Conservation (phyloP, 2,797 vertebrate genomes). For the Lateolabrax maculatus region DNA sequence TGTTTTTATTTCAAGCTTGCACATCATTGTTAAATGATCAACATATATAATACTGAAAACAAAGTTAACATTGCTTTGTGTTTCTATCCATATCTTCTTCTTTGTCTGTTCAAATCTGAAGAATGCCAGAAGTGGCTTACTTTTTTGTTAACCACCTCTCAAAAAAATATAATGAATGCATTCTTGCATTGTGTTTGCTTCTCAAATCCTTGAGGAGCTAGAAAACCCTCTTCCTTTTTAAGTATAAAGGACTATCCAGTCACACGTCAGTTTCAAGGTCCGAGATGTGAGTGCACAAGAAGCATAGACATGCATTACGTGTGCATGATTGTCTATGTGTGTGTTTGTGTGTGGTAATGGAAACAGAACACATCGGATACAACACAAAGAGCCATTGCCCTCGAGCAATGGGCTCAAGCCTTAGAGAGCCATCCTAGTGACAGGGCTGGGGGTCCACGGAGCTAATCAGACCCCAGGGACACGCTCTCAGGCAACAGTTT, state of each 20-base stretch:
- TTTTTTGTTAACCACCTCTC: not conserved
- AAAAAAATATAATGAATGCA: not conserved
- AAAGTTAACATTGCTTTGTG: not conserved
- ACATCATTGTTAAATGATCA: not conserved
- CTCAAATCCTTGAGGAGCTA: slow-evolving; percentile 17
- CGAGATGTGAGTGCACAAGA: slow-evolving; percentile 20
- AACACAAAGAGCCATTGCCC: slow-evolving; percentile 60
- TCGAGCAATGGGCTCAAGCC: slow-evolving; percentile 57
- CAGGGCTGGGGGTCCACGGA: slow-evolving; percentile 65
- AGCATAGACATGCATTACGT: slow-evolving; percentile 17
- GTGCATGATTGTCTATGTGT: slow-evolving; percentile 6
- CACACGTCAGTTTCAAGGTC: slow-evolving; percentile 40
- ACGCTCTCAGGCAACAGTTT: slow-evolving; percentile 68
- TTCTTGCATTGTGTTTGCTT: slow-evolving; percentile 10
- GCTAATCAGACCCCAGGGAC: slow-evolving; percentile 82
- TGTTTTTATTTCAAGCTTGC: not conserved
- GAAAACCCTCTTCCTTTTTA: slow-evolving; percentile 5
- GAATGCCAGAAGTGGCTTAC: not conserved
- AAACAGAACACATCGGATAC: slow-evolving; percentile 36
- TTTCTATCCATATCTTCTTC: not conserved
- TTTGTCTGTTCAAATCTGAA: slow-evolving; percentile 1
- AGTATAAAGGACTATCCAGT: slow-evolving; percentile 10
- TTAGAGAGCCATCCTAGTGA: slow-evolving; percentile 57
- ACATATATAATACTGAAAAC: not conserved
- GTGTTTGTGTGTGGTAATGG: slow-evolving; percentile 20